Evolutionary conservation across 2,888 invertebrate genomes (phyloP).

Genomic region (Frankliniella fusca): DNA sequence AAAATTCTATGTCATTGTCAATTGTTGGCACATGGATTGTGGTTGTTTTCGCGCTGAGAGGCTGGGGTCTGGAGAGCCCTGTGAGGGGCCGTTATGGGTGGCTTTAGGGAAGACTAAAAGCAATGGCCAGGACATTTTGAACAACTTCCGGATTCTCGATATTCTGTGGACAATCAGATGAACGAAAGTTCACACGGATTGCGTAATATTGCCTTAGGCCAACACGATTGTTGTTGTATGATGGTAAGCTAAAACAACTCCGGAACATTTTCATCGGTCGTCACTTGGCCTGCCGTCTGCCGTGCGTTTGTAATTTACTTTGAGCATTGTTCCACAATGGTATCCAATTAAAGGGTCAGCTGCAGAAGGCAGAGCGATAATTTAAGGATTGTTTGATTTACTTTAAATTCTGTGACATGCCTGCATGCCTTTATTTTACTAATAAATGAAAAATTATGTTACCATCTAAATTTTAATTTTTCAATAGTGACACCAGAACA

Average conservation of each 20-base stretch:
- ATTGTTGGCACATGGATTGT: conserved; percentile 26
- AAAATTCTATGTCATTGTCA: conserved; percentile 25
- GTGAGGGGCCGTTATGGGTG: background rate
- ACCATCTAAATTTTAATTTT: background rate
- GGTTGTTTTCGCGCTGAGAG: conserved; percentile 10
- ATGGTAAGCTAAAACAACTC: too few species aligned
- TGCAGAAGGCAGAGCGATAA: background rate
- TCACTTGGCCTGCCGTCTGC: background rate
- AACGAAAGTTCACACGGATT: too few species aligned
- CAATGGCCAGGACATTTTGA: background rate
- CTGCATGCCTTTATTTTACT: background rate
- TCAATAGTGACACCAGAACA: background rate
- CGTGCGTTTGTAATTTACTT: background rate
- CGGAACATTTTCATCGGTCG: too few species aligned
- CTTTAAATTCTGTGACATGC: conserved; percentile 1
- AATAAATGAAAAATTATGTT: background rate
- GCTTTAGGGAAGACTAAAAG: background rate
- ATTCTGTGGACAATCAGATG: too few species aligned
- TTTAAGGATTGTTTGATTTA: background rate
- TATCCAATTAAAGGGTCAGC: background rate
- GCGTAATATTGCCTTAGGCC: too few species aligned
- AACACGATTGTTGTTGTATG: too few species aligned
- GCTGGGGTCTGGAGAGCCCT: conserved; percentile 1
- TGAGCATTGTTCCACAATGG: background rate
- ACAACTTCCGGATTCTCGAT: too few species aligned